These are phyloP conservation scores for Tupaia chinensis DNA, from an alignment of 2,113 vertebrate genomes.

Conservation along the genomic window DNA sequence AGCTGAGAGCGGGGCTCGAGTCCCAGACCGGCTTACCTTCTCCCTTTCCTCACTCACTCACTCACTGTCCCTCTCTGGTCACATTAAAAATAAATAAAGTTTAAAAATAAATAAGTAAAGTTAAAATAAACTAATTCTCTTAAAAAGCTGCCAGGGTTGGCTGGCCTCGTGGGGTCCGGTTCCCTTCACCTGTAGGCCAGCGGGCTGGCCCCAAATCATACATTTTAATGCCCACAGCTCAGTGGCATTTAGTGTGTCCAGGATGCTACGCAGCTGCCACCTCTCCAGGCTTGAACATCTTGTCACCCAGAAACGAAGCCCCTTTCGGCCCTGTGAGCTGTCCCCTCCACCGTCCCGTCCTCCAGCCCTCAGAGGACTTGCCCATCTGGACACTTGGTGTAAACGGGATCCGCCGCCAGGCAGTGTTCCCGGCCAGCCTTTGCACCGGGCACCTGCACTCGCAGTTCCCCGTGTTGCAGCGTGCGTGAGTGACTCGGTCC, in stretches of 20 bases:
- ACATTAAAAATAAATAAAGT: too few species aligned
- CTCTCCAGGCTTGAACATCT: neutral
- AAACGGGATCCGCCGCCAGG: fast-evolving
- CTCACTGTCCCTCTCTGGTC: too few species aligned
- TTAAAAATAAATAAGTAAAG: too few species aligned
- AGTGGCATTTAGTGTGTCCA: neutral
- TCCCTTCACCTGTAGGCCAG: too few species aligned
- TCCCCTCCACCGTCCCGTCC: neutral
- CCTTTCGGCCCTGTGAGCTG: fast-evolving
- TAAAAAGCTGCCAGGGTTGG: too few species aligned
- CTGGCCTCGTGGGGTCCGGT: too few species aligned
- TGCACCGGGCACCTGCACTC: neutral
- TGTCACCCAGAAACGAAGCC: neutral
- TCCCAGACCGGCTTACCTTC: too few species aligned
- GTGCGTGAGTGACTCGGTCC: fast-evolving
- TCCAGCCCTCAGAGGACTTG: neutral
- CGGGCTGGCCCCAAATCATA: neutral
- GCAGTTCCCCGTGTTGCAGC: fast-evolving
- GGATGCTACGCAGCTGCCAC: fast-evolving
- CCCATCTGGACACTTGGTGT: neutral
- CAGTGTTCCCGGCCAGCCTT: too few species aligned
- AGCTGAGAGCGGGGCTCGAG: too few species aligned
- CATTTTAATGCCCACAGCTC: neutral
- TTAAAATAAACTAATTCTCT: too few species aligned
- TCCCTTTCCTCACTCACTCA: too few species aligned